These are phyloP conservation scores for Eidolon dupreanum DNA, from an alignment of 2,797 vertebrate species.

Conservation along the genomic window DNA sequence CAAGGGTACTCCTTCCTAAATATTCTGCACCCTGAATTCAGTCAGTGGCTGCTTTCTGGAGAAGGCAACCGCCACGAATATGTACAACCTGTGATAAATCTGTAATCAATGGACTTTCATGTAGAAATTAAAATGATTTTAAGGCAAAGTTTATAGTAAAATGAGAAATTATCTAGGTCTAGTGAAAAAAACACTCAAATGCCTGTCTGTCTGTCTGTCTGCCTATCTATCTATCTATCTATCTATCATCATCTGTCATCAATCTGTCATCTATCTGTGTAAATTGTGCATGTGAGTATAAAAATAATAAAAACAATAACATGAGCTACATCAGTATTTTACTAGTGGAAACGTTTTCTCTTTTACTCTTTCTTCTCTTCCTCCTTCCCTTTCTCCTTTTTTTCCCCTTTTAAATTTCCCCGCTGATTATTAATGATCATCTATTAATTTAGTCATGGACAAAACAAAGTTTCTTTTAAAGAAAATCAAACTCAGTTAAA, in stretches of 20 bases:
- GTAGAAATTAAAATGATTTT: slow-evolving; percentile 21
- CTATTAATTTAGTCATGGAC: neutral
- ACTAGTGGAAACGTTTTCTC: neutral
- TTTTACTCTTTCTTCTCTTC: neutral
- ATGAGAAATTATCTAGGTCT: neutral
- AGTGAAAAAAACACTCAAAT: neutral
- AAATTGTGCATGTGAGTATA: neutral
- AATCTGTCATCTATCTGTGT: neutral
- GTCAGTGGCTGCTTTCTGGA: neutral
- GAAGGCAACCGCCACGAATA: neutral
- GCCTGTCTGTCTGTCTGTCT: neutral
- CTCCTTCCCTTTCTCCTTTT: neutral
- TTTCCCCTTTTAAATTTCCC: neutral
- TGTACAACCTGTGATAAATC: neutral
- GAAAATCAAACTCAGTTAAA: neutral
- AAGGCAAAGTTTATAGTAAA: neutral
- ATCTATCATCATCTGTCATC: neutral
- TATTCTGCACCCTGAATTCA: neutral
- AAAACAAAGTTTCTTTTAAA: neutral
- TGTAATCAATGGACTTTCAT: neutral
- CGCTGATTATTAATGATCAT: neutral
- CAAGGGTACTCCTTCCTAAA: neutral
- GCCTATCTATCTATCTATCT: neutral
- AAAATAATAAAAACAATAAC: neutral
- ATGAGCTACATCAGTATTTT: neutral